These are phyloP conservation scores for Mallotus villosus DNA, from an alignment of 2,797 vertebrate species.

Conservation along the genomic window DNA sequence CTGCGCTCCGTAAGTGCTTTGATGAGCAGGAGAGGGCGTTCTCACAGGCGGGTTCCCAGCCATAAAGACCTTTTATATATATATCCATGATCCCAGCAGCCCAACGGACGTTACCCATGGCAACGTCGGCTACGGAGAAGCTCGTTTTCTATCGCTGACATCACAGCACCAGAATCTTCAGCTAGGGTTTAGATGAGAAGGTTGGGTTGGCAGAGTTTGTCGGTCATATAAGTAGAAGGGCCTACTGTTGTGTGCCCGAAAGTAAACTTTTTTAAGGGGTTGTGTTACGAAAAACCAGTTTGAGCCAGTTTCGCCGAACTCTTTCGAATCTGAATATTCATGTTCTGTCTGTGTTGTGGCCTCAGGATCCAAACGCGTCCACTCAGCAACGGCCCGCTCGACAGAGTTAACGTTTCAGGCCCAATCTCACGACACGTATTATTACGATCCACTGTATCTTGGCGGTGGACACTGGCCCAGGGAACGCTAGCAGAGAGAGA, in stretches of 20 bases:
- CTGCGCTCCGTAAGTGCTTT: conserved; percentile 23
- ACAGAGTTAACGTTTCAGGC: not conserved
- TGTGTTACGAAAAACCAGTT: not conserved
- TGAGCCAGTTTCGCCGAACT: not conserved
- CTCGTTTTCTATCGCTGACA: not conserved
- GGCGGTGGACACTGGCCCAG: conserved; percentile 37
- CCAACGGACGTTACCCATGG: conserved; percentile 35
- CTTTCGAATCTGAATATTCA: not conserved
- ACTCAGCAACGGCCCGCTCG: not conserved
- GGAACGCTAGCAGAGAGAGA: conserved; percentile 4
- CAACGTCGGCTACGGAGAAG: conserved; percentile 44
- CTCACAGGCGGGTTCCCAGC: no score
- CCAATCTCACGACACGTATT: not conserved
- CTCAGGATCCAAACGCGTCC: conserved; percentile 34
- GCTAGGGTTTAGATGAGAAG: no score
- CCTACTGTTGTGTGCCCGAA: no score
- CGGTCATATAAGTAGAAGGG: no score
- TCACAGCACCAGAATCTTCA: not conserved
- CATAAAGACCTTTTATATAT: no score
- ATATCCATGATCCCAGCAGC: no score
- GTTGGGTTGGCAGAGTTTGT: no score
- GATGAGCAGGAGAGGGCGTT: not conserved
- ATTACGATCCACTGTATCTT: conserved; percentile 14
- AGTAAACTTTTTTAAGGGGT: no score
- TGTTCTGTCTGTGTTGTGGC: conserved; percentile 15